phyloP scores from a whole-genome alignment of 2,113 vertebrate genomes.

The Odontesthes bonariensis region DNA sequence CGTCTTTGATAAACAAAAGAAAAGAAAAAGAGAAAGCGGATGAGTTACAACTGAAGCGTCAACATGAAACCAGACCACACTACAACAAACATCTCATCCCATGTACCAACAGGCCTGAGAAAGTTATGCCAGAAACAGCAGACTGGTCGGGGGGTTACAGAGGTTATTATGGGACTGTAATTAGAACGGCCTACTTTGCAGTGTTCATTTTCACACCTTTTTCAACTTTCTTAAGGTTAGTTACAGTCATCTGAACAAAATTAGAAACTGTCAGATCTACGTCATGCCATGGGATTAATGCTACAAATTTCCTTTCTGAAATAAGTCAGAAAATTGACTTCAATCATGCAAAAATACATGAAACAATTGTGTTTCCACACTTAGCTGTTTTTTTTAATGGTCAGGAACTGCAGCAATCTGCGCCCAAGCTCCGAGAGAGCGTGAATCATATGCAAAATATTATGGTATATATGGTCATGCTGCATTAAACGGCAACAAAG shows the following conservation, averaged over 20 bases:
- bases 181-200: slow-evolving; percentile 48
- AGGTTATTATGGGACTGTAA: slow-evolving; percentile 36
- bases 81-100: slow-evolving; percentile 10
- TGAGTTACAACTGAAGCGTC: slow-evolving; percentile 3
- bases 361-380: not conserved
- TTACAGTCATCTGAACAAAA: slow-evolving; percentile 32
- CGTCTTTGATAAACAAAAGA: slow-evolving; percentile 81
- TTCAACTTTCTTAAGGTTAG: slow-evolving; percentile 7
- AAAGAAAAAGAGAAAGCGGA: slow-evolving; percentile 38
- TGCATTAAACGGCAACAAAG: not conserved
- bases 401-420: not conserved
- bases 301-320: not conserved
- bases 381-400: too few relatives aligned
- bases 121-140: slow-evolving; percentile 14
- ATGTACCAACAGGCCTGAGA: slow-evolving; percentile 21
- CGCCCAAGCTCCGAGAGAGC: too few relatives aligned
- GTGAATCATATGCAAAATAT: too few relatives aligned
- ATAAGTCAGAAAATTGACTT: not conserved
- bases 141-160: slow-evolving; percentile 17
- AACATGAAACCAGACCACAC: slow-evolving; percentile 15
- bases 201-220: slow-evolving; percentile 33
- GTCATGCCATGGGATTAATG: not conserved
- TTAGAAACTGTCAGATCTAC: slow-evolving; percentile 2
- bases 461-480: too few relatives aligned
- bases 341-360: not conserved